Evolutionary conservation across 1,140 invertebrate species (phyloP), one percentile per base, ranked within the genome.

Genomic region (Drosophila yakuba): DNA sequence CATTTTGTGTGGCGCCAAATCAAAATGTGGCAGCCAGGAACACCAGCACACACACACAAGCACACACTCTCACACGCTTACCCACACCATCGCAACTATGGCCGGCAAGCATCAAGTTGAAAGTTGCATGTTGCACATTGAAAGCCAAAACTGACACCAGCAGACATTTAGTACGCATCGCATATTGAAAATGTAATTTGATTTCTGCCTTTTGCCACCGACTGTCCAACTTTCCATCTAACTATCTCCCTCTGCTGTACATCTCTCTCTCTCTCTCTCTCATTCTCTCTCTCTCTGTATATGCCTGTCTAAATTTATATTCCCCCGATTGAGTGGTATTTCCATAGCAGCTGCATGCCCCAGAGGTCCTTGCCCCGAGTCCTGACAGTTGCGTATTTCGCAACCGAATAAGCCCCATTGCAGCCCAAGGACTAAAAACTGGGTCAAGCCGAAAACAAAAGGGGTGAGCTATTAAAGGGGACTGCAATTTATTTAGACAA

Each of bases 181-280:
- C 83, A 88, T 89, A 88, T 88, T 88, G 83, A 88, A 88, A 88
- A 89, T 88, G 83, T 89, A 89, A 88, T 88, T 88, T 88, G 83
- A 88, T 88, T 88, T 88, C 84, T 88, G 83, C 76, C 72, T 69
- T 88, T 79, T 88, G 83, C 75, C 83, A 75, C 73, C 78, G 75
- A 82, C 83, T 76, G 75, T 88, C 74, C 78, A 78, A 68, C 62
- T 78, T 58, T 62, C 74, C 60, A 69, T 55, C 43, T 50, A n/a
- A 10, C 48, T 45, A 32, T 45, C 39, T 74, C 39, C 44, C 54
- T 44, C 32, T 25, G 43, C 10, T 10, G 43, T 11, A 17, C 17
- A 20, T 39, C 58, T 39, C 25, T 36, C 43, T 68, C 39, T 44
- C 54, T 44, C 32, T 38, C 32, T 63, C 28, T 39, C 58, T 28